Base-by-base conservation (phyloP, 2,888 invertebrate genomes). In the Conistra vaccinii region DNA sequence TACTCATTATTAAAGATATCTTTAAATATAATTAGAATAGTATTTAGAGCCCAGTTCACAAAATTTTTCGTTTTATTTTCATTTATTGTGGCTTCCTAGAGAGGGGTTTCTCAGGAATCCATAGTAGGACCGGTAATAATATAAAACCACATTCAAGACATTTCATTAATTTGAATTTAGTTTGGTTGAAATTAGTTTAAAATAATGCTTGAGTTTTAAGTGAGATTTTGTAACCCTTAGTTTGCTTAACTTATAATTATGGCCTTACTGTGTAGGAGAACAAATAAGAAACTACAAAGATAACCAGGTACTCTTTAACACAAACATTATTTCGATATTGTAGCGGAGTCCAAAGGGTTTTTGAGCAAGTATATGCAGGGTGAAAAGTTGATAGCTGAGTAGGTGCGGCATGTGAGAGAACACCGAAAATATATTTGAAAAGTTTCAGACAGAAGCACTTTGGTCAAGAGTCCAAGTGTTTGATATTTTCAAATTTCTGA, bases 61-160 rank as follows among this genome's bases (percentile, higher is more conserved):
- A 32, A 62, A 62, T 42, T 2, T 23, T 14, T 39, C 5, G 1
- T 29, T 17, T 55, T 48, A 23, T 26, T 42, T 32, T 0, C 57
- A 17, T 51, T 48, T 42, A 12, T 55, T 35, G 20, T 48, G 20
- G 0, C 32, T 42, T 48, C 3, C 7, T 29, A 14, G 29, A 29
- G 12, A 17, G 14, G 60, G 29, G 45, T 79, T 48, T 55, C 29
- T 55, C 69, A 74, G 67, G 84, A 69, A 45, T 29, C 20, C 1
- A 42, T 74, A 23, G 3, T 60, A 14, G 55, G 69, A 7, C 61
- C 26, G 4, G 17, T 60, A 42, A 58, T 60, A 42, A 58, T 32
- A 35, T 14, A 26, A 5, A 42, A 29, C 9, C 14, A 45, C 20
- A 39, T 17, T 26, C 3, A 53, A 39, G 42, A 45, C n/a, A n/a